Conservation (phyloP, 2,797 vertebrate genomes). For the Serranus cabrilla region DNA sequence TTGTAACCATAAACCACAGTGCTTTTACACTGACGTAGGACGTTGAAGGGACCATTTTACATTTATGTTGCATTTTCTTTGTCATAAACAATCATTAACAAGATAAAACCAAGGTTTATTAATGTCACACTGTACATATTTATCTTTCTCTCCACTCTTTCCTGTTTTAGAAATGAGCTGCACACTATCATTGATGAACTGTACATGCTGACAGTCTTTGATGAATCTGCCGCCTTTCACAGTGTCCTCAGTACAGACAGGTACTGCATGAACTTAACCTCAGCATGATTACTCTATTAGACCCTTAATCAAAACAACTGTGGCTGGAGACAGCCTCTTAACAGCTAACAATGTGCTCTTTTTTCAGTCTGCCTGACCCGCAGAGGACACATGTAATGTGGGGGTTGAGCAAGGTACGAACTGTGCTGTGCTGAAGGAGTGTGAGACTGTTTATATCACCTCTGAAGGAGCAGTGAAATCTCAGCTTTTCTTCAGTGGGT, state of each 20-base stretch:
- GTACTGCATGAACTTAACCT: slow-evolving; percentile 78
- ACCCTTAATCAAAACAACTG: slow-evolving; percentile 51
- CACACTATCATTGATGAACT: slow-evolving; percentile 96
- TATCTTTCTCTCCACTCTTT: slow-evolving; percentile 2
- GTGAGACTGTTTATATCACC: slow-evolving; percentile 24
- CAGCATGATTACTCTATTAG: slow-evolving; percentile 41
- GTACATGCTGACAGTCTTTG: slow-evolving; percentile 97
- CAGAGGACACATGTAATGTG: slow-evolving; percentile 97
- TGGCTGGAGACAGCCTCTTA: slow-evolving; percentile 48
- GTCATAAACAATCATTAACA: slow-evolving; percentile 39
- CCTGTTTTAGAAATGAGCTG: slow-evolving; percentile 88
- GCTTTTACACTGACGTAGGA: slow-evolving; percentile 44
- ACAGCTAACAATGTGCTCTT: slow-evolving; percentile 53
- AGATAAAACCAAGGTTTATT: slow-evolving; percentile 30
- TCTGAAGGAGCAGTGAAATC: slow-evolving; percentile 21
- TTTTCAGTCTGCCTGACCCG: slow-evolving; percentile 94
- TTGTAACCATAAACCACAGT: slow-evolving; percentile 65
- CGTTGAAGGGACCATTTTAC: slow-evolving; percentile 22
- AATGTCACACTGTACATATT: not conserved
- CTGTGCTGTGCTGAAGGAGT: slow-evolving; percentile 12
- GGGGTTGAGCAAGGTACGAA: slow-evolving; percentile 93
- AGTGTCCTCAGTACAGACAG: slow-evolving; percentile 93
- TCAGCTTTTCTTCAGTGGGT: slow-evolving; percentile 15
- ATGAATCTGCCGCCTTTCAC: slow-evolving; percentile 87
- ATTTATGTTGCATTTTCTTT: slow-evolving; percentile 41